A percentile compares a stretch with the other conserved stretches of the same genome.
phyloP scores from a whole-genome alignment of 2,797 vertebrate species.

The Lindbergichthys nudifrons region DNA sequence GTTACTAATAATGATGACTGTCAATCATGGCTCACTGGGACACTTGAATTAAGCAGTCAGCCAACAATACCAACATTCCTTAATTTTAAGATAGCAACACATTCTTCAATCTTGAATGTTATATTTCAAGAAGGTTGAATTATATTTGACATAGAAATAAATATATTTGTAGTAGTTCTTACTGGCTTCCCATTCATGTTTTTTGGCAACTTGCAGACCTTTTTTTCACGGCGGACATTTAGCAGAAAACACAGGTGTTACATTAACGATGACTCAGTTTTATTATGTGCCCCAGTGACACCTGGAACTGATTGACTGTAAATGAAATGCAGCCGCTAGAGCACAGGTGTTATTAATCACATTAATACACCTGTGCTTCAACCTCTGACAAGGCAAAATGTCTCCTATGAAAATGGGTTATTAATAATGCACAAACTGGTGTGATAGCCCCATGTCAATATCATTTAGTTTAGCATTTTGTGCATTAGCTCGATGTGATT shows the following conservation, averaged over 20 bases:
- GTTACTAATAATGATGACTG: neutral
- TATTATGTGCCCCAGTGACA: neutral
- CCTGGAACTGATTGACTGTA: neutral
- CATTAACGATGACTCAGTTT: neutral
- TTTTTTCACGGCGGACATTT: neutral
- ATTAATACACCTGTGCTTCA: neutral
- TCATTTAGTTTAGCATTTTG: neutral
- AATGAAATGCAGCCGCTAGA: slow-evolving; percentile 1
- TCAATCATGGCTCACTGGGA: too few relatives aligned
- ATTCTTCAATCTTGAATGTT: too few relatives aligned
- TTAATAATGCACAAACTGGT: neutral
- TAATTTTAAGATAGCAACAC: neutral
- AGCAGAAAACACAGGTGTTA: slow-evolving; percentile 7
- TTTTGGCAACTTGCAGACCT: neutral
- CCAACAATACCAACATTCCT: neutral
- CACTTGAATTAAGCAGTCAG: too few relatives aligned
- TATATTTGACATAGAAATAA: too few relatives aligned
- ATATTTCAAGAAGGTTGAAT: too few relatives aligned
- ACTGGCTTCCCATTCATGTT: too few relatives aligned
- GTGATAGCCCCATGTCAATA: neutral
- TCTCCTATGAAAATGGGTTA: neutral
- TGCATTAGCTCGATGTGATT: neutral
- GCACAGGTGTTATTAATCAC: slow-evolving; percentile 4
- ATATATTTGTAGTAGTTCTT: too few relatives aligned
- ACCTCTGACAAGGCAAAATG: neutral